Conservation (phyloP, 2,113 vertebrate species). For the Eulacestoma nigropectus region DNA sequence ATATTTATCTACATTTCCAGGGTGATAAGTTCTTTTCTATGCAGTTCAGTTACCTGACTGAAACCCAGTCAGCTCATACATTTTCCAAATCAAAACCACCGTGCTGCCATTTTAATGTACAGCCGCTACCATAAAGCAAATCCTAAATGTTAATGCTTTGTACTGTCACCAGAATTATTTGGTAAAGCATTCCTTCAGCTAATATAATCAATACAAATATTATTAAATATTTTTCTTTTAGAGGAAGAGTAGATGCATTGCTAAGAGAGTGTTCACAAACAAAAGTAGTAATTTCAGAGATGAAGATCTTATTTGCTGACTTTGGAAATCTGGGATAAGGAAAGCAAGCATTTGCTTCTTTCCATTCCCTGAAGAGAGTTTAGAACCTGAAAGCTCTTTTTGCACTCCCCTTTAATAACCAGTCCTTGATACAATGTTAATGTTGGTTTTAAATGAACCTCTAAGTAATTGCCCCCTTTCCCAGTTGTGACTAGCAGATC, state of each 20-base stretch:
- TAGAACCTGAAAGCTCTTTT: not conserved
- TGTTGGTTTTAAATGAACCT: not conserved
- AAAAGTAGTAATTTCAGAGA: not conserved
- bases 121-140: not conserved
- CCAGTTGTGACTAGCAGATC: not conserved
- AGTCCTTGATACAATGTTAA: not conserved
- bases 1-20: not conserved
- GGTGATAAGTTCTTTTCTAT: not conserved
- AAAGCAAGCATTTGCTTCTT: not conserved
- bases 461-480: not conserved
- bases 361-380: not conserved
- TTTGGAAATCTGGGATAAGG: not conserved
- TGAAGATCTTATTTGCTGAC: not conserved
- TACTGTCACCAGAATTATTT: not conserved
- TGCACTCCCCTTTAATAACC: not conserved
- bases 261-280: not conserved
- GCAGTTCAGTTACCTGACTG: not conserved
- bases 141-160: not conserved
- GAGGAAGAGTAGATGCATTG: not conserved
- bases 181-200: not conserved
- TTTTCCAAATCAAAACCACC: conserved; percentile 44
- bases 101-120: not conserved
- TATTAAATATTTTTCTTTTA: not conserved
- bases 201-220: not conserved
- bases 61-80: not conserved